Percentiles rank a stretch among this genome's conserved stretches.
Evolutionary conservation across 2,888 invertebrate genomes (phyloP).

Genomic region (Ariolimax columbianus): DNA sequence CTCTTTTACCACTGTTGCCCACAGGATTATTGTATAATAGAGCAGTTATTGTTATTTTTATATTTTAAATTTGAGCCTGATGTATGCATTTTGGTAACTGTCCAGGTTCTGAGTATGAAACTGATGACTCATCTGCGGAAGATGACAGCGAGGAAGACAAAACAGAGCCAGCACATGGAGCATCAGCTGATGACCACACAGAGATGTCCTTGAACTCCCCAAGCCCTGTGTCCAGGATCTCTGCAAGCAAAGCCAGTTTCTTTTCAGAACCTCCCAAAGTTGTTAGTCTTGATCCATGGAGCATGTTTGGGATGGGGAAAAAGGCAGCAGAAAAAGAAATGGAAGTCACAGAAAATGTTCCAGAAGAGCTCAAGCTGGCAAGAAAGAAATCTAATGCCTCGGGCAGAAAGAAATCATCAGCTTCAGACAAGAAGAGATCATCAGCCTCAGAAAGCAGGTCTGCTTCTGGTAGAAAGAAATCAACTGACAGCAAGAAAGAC

Average conservation of each 20-base stretch:
- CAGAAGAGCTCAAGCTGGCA: constrained; percentile 6
- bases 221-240: constrained; percentile 49
- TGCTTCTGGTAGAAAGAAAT: constrained; percentile 21
- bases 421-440: constrained; percentile 13
- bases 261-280: constrained; percentile 74
- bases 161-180: constrained; percentile 34
- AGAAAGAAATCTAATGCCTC: constrained; percentile 18
- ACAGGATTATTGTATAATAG: too few species aligned
- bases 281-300: constrained; percentile 74
- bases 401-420: constrained; percentile 14
- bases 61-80: too few species aligned
- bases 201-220: constrained; percentile 44
- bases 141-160: constrained; percentile 66
- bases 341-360: neutral
- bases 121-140: constrained; percentile 54
- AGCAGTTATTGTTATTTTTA: too few species aligned
- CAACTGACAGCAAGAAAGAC: constrained; percentile 38
- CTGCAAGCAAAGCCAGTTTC: constrained; percentile 67
- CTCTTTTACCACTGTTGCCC: too few species aligned
- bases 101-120: constrained; percentile 58
- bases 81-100: neutral
- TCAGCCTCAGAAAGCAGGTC: constrained; percentile 32
- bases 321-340: constrained; percentile 5
- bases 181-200: constrained; percentile 39
- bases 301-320: constrained; percentile 60